Evolutionary conservation across 2,113 vertebrate species (phyloP).

Genomic region (Barnardius zonarius): DNA sequence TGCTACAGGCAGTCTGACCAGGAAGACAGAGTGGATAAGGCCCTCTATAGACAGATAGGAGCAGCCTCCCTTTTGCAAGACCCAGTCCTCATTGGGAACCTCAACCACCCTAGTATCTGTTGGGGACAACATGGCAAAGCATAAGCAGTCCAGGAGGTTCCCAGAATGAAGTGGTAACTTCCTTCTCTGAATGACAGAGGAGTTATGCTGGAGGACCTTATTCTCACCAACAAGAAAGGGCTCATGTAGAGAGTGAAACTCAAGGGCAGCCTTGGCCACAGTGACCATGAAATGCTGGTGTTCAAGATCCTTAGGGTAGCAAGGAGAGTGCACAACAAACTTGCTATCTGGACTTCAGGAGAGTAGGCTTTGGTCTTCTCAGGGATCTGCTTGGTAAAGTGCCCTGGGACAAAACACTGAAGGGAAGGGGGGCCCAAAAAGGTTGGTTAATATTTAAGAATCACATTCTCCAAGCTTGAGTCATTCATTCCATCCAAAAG

Average conservation of each 20-base stretch:
- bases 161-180: not conserved
- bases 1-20: not conserved
- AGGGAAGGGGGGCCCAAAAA: not conserved
- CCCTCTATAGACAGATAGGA: not conserved
- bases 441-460: not conserved
- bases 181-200: not conserved
- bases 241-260: not conserved
- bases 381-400: not conserved
- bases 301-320: not conserved
- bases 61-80: not conserved
- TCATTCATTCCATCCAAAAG: not conserved
- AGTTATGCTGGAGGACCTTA: not conserved
- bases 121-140: not conserved
- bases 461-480: not conserved
- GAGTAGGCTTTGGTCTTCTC: not conserved
- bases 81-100: not conserved
- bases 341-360: not conserved
- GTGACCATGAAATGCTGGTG: too few relatives aligned
- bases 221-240: not conserved
- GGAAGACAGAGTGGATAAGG: not conserved
- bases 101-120: not conserved
- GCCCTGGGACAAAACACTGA: not conserved
- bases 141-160: too few relatives aligned
- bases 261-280: not conserved
- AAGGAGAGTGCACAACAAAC: accelerated